Evolutionary conservation across 2,888 invertebrate genomes (phyloP).

Genomic region (Drosophila lacicola): DNA sequence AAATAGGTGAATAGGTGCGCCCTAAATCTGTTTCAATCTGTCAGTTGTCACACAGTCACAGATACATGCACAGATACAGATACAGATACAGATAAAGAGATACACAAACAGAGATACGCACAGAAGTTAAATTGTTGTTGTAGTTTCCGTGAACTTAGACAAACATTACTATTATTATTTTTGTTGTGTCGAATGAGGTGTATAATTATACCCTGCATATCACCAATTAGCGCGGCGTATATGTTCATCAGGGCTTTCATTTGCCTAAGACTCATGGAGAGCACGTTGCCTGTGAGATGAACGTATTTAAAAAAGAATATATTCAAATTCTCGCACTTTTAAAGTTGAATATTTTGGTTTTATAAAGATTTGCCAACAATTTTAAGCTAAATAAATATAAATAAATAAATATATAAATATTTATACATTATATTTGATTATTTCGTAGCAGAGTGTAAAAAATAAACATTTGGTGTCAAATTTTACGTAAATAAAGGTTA

Average conservation of each 20-base stretch:
- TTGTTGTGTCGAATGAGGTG: conserved; percentile 4
- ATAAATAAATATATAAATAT: not conserved
- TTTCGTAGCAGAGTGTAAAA: not conserved
- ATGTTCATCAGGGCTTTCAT: not conserved
- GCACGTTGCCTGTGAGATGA: too few relatives aligned
- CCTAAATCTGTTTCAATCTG: conserved; percentile 50
- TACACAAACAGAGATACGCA: conserved; percentile 25
- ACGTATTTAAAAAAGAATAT: too few relatives aligned
- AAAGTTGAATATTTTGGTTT: too few relatives aligned
- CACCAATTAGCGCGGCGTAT: too few relatives aligned
- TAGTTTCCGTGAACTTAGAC: conserved; percentile 49
- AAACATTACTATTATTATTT: conserved; percentile 36
- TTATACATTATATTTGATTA: not conserved
- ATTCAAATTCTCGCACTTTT: too few relatives aligned
- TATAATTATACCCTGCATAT: conserved; percentile 14
- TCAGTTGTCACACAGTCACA: conserved; percentile 26
- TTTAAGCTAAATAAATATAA: too few relatives aligned
- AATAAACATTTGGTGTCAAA: not conserved
- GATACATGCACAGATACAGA: conserved; percentile 7
- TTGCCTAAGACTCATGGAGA: too few relatives aligned
- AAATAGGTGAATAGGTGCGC: conserved; percentile 70
- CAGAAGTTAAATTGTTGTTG: conserved; percentile 30
- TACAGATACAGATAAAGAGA: not conserved
- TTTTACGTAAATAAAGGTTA: not conserved
- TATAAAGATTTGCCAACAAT: too few relatives aligned